These are phyloP conservation scores for Drosophila putrida DNA, from an alignment of 2,888 invertebrate genomes.

Conservation along the genomic window DNA sequence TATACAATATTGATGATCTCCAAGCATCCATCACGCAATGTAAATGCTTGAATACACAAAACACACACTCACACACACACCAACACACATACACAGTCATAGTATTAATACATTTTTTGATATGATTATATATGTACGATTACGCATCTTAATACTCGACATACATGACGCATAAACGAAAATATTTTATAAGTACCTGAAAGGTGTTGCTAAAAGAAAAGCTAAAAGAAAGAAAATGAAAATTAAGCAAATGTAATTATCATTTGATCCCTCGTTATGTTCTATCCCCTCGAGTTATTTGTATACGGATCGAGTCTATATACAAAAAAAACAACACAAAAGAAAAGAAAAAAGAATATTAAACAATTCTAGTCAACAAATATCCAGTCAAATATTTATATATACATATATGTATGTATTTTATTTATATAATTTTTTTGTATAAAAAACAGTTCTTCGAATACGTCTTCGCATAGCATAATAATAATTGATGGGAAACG, in stretches of 20 bases:
- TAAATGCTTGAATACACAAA: slow-evolving; percentile 40
- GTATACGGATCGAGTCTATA: slow-evolving; percentile 31
- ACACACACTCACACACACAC: slow-evolving; percentile 8
- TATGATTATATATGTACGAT: slow-evolving; percentile 26
- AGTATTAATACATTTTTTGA: slow-evolving; percentile 35
- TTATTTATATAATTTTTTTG: slow-evolving; percentile 22
- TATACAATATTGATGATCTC: slow-evolving; percentile 19
- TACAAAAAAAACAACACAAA: slow-evolving; percentile 30
- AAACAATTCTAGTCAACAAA: slow-evolving; percentile 45
- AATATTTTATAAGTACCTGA: slow-evolving; percentile 68
- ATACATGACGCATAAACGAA: slow-evolving; percentile 46
- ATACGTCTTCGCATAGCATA: slow-evolving; percentile 56
- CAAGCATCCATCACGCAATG: slow-evolving; percentile 33
- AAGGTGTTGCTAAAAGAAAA: slow-evolving; percentile 56
- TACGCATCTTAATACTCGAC: slow-evolving; percentile 23
- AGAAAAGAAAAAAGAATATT: slow-evolving; percentile 6
- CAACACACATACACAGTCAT: slow-evolving; percentile 17
- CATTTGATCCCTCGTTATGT: slow-evolving; percentile 38
- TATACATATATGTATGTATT: slow-evolving; percentile 9
- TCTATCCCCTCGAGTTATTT: slow-evolving; percentile 18
- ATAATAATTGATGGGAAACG: slow-evolving; percentile 28
- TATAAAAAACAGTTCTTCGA: slow-evolving; percentile 32
- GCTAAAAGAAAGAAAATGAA: slow-evolving; percentile 8
- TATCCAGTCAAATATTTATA: slow-evolving; percentile 21
- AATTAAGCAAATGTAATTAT: slow-evolving; percentile 35